A percentile compares a stretch with the other conserved stretches of the same genome.
Evolutionary conservation across 2,113 vertebrate genomes (phyloP).

Genomic region (Gopherus evgoodei): DNA sequence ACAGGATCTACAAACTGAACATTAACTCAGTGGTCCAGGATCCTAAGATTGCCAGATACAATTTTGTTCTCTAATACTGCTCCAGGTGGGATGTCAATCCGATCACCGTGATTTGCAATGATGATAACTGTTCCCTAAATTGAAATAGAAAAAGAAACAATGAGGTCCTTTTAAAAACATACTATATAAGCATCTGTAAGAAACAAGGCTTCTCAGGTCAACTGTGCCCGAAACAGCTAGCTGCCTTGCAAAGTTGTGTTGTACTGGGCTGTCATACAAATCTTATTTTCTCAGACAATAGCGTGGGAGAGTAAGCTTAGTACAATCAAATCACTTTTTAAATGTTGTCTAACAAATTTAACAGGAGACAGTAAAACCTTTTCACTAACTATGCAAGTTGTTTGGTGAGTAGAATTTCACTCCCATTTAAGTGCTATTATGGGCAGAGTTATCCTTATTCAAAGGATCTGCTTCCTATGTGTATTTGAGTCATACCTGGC

Average conservation of each 20-base stretch:
- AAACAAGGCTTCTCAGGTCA: neutral
- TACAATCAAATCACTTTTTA: neutral
- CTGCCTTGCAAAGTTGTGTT: neutral
- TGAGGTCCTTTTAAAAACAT: fast-evolving
- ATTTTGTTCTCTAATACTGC: constrained; percentile 98
- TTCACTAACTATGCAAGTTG: neutral
- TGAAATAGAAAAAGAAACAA: neutral
- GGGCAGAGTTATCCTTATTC: neutral
- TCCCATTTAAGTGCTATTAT: neutral
- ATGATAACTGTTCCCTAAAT: constrained; percentile 97
- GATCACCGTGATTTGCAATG: constrained; percentile 97
- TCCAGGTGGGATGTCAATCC: constrained; percentile 97
- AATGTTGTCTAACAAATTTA: neutral
- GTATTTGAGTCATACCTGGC: fast-evolving
- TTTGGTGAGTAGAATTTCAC: neutral
- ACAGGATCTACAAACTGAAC: constrained; percentile 27
- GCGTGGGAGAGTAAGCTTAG: neutral
- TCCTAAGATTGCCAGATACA: constrained; percentile 97
- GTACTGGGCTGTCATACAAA: neutral
- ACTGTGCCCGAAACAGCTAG: neutral
- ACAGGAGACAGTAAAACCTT: neutral
- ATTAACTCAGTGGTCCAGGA: constrained; percentile 92
- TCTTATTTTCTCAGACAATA: too few species aligned
- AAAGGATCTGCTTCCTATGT: neutral
- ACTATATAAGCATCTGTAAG: neutral